phyloP scores from a whole-genome alignment of 2,888 invertebrate genomes.

The Drosophila dives region DNA sequence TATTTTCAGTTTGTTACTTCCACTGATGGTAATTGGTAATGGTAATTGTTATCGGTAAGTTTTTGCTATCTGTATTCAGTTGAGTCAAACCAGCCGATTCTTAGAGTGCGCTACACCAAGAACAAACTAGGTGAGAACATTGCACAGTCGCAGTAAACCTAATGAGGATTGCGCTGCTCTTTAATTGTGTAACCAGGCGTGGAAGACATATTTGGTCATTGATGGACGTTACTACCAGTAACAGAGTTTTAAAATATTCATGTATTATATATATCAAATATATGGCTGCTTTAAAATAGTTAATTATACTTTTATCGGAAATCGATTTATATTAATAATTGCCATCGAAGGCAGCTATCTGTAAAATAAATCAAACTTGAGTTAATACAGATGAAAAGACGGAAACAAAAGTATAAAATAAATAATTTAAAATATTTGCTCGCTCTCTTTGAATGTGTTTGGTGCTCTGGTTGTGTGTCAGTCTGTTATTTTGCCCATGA shows the following conservation, averaged over 20 bases:
- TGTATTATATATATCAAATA: background rate
- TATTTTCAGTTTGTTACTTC: slow-evolving; percentile 34
- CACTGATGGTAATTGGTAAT: slow-evolving; percentile 67
- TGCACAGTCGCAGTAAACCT: background rate
- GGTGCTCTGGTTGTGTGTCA: slow-evolving; percentile 1
- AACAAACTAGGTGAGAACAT: background rate
- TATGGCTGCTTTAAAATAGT: background rate
- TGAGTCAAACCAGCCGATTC: slow-evolving; percentile 21
- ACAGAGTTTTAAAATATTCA: background rate
- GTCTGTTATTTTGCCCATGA: slow-evolving; percentile 38
- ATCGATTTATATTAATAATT: background rate
- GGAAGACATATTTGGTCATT: background rate
- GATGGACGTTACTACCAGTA: background rate
- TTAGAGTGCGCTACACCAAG: slow-evolving; percentile 27
- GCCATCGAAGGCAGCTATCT: background rate
- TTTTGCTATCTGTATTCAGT: slow-evolving; percentile 52
- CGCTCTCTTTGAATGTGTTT: background rate
- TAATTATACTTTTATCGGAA: background rate
- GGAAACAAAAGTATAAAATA: background rate
- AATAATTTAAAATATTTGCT: background rate
- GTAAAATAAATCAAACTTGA: background rate
- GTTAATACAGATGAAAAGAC: no score
- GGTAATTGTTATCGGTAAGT: slow-evolving; percentile 60
- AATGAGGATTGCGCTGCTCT: background rate
- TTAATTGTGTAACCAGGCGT: background rate